Evolutionary conservation across 2,113 vertebrate genomes (phyloP).

Genomic region (Corythoichthys haematopterus): DNA sequence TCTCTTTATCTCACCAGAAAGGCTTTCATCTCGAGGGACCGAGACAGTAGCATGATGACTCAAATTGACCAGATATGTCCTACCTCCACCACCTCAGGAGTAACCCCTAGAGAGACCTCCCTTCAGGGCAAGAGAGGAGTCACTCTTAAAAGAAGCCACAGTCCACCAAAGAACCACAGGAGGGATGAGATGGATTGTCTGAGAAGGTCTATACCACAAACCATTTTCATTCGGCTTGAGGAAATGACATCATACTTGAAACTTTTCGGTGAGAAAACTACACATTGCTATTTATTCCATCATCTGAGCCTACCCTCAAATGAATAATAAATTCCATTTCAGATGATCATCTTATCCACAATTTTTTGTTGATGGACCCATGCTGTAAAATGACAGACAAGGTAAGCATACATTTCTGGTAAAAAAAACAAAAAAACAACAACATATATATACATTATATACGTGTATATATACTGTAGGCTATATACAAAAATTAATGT

Average conservation of each 20-base stretch:
- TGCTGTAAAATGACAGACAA: slow-evolving; percentile 94
- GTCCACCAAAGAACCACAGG: slow-evolving; percentile 55
- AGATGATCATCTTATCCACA: slow-evolving; percentile 89
- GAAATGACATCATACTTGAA: slow-evolving; percentile 93
- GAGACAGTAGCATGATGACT: slow-evolving; percentile 67
- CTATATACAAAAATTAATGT: background rate
- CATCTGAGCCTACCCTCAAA: background rate
- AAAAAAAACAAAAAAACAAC: background rate
- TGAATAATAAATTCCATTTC: slow-evolving; percentile 45
- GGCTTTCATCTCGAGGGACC: slow-evolving; percentile 1
- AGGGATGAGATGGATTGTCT: background rate
- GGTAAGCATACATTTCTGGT: slow-evolving; percentile 55
- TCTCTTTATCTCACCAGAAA: background rate
- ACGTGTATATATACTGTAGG: no score
- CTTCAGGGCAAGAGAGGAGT: slow-evolving; percentile 68
- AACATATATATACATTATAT: no score
- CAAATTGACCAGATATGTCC: slow-evolving; percentile 65
- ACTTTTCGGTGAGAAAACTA: slow-evolving; percentile 78
- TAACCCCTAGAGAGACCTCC: slow-evolving; percentile 67
- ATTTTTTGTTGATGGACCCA: slow-evolving; percentile 92
- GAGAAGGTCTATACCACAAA: slow-evolving; percentile 58
- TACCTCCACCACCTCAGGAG: slow-evolving; percentile 36
- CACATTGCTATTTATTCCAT: background rate
- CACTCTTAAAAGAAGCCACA: slow-evolving; percentile 67
- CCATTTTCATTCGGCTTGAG: slow-evolving; percentile 79